A percentile compares a stretch with the other conserved stretches of the same genome.
Conservation (phyloP, 2,888 invertebrate genomes). For the Euphydryas editha region DNA sequence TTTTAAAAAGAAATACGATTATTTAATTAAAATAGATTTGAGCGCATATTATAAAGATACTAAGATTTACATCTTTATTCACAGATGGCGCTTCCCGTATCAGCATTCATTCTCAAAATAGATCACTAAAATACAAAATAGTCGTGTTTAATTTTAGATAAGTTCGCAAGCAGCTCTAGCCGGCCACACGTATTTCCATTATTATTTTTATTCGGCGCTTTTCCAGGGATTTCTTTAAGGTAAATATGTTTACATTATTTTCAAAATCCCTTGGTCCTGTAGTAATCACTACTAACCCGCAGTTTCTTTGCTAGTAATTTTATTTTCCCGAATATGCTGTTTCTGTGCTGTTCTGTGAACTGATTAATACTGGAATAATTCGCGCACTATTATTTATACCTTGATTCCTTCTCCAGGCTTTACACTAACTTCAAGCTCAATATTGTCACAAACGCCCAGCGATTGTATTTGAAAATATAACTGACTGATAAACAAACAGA, state of each 20-base stretch:
- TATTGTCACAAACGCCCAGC: no score
- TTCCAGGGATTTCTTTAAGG: constrained; percentile 23
- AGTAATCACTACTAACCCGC: no score
- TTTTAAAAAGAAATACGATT: not conserved
- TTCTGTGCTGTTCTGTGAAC: not conserved
- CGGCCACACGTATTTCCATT: constrained; percentile 38
- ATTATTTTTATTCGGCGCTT: not conserved
- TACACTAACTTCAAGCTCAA: no score
- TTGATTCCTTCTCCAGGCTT: no score
- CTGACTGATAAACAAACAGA: no score
- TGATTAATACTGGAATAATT: no score
- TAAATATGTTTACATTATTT: constrained; percentile 24
- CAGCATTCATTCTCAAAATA: constrained; percentile 45
- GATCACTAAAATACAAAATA: constrained; percentile 42
- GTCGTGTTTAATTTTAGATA: constrained; percentile 58
- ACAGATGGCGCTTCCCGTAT: constrained; percentile 44
- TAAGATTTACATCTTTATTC: constrained; percentile 17
- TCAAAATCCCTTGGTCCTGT: not conserved
- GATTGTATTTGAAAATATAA: no score
- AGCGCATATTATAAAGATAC: not conserved
- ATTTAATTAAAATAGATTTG: no score
- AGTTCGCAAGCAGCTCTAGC: constrained; percentile 46
- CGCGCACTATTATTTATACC: no score
- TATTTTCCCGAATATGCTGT: no score
- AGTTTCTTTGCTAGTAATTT: no score